phyloP scores from a whole-genome alignment of 2,113 vertebrate species.

The Picathartes gymnocephalus region DNA sequence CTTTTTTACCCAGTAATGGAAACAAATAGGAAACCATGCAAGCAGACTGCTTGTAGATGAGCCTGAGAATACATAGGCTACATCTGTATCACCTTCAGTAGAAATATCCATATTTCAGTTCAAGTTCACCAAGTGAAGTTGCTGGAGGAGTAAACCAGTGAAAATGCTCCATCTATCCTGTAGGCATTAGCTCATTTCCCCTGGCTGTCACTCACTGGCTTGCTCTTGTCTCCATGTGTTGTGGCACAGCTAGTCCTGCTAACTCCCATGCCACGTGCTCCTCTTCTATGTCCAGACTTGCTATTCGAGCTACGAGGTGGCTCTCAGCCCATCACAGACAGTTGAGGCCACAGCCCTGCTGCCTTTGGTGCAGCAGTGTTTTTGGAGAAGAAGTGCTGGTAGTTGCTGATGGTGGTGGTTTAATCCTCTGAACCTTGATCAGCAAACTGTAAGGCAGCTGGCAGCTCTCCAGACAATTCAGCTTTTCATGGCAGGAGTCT shows the following conservation, averaged over 20 bases:
- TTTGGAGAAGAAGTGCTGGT: background rate
- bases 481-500: background rate
- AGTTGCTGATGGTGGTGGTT: background rate
- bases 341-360: background rate
- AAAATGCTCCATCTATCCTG: background rate
- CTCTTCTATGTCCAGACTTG: background rate
- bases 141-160: background rate
- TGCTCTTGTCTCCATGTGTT: background rate
- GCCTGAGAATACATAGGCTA: background rate
- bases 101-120: background rate
- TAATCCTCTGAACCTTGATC: background rate
- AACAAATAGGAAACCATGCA: background rate
- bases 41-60: background rate
- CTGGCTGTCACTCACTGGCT: background rate
- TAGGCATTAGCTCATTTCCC: background rate
- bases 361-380: background rate
- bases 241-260: background rate
- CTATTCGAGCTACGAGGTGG: background rate
- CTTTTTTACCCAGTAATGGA: background rate
- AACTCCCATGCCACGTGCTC: background rate
- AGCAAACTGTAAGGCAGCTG: background rate
- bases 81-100: background rate
- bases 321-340: background rate
- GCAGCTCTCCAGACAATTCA: background rate
- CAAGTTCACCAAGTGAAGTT: background rate